These are phyloP conservation scores for Macroteleia sp. DNA, from an alignment of 2,888 invertebrate species.

Conservation along the genomic window DNA sequence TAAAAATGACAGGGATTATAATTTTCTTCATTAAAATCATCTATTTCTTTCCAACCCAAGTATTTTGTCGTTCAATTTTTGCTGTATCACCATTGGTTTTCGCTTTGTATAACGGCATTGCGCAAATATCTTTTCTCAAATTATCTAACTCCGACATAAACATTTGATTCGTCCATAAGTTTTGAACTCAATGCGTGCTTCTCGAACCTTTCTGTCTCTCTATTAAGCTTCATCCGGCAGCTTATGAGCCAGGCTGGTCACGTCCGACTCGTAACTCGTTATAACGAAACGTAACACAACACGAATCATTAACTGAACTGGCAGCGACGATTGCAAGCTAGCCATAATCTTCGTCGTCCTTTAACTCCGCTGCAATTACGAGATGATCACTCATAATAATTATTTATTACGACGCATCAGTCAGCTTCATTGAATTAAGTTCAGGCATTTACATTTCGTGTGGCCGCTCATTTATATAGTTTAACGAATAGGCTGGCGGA, in stretches of 20 bases:
- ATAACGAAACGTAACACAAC: conserved; percentile 79
- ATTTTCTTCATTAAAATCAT: no score
- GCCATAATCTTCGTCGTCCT: conserved; percentile 33
- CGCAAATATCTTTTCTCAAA: no score
- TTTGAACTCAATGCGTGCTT: background rate
- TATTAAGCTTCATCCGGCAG: conserved; percentile 48
- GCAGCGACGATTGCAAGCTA: conserved; percentile 45
- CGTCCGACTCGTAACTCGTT: conserved; percentile 77
- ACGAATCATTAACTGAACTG: conserved; percentile 69
- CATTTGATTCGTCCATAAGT: background rate
- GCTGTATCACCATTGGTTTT: no score
- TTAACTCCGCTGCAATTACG: conserved; percentile 40
- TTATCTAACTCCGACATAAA: background rate
- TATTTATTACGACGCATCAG: conserved; percentile 46
- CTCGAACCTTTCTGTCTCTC: conserved; percentile 26
- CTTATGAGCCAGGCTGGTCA: conserved; percentile 75
- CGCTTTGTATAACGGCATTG: no score
- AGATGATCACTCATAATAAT: conserved; percentile 37
- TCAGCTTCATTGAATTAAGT: conserved; percentile 37
- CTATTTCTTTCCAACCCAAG: no score
- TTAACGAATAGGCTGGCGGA: conserved; percentile 16
- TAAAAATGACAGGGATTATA: no score
- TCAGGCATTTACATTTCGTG: conserved; percentile 10
- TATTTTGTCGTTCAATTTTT: no score
- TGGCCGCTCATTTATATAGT: conserved; percentile 25